Conservation (phyloP, 2,888 invertebrate genomes). For the Thelaira solivaga region DNA sequence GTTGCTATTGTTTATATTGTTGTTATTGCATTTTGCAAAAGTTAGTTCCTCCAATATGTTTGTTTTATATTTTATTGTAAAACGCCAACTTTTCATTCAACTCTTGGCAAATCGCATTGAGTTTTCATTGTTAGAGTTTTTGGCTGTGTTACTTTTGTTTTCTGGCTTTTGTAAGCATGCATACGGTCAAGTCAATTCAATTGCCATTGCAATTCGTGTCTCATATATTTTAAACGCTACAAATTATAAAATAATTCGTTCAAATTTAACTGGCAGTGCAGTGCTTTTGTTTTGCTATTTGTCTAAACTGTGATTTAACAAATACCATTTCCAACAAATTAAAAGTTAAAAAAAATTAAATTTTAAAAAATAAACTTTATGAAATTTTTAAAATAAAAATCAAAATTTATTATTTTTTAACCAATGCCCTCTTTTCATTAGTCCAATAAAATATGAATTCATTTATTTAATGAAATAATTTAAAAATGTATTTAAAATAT, state of each 20-base stretch:
- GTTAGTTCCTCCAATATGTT: constrained; percentile 21
- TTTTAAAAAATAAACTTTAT: background rate
- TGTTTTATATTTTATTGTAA: background rate
- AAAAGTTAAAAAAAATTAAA: background rate
- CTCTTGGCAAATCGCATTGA: constrained; percentile 44
- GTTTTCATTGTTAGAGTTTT: constrained; percentile 35
- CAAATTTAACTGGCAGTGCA: constrained; percentile 41
- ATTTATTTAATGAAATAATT: too few species aligned
- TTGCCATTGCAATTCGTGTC: constrained; percentile 61
- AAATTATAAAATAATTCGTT: constrained; percentile 63
- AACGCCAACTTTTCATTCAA: constrained; percentile 22
- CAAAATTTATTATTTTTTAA: too few species aligned
- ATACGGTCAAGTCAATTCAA: constrained; percentile 58
- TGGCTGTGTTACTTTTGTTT: constrained; percentile 6
- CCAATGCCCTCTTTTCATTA: too few species aligned
- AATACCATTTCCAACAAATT: constrained; percentile 18
- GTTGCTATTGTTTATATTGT: background rate
- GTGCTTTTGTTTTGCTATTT: constrained; percentile 39
- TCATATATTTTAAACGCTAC: constrained; percentile 62
- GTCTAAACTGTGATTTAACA: constrained; percentile 26
- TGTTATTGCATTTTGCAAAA: background rate
- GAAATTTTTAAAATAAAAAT: too few species aligned
- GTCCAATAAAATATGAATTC: too few species aligned
- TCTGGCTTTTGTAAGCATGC: constrained; percentile 20
- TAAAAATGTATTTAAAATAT: too few species aligned